Percentiles rank a stretch among this genome's conserved stretches.
Conservation (phyloP, 2,113 vertebrate species). For the Podiceps cristatus region DNA sequence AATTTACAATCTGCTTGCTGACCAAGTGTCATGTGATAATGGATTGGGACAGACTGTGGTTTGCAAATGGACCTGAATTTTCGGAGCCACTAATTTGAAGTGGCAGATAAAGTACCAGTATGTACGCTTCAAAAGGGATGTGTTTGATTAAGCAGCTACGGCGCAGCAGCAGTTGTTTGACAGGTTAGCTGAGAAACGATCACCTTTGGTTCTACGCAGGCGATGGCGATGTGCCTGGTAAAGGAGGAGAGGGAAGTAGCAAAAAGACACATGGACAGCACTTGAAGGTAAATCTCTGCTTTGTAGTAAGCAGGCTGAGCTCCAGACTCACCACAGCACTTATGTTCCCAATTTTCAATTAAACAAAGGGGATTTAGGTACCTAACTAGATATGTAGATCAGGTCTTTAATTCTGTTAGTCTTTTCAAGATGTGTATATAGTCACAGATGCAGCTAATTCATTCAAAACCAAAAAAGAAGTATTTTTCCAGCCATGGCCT, state of each 20-base stretch:
- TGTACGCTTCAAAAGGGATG: not conserved
- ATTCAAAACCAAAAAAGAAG: not conserved
- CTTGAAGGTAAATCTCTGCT: not conserved
- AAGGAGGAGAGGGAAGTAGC: not conserved
- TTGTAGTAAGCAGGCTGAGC: not conserved
- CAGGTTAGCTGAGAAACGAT: not conserved
- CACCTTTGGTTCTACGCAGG: not conserved
- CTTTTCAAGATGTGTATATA: not conserved
- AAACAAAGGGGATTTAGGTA: not conserved
- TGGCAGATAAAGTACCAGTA: conserved; percentile 2
- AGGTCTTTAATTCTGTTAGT: not conserved
- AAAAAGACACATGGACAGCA: not conserved
- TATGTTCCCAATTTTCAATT: not conserved
- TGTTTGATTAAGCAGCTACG: not conserved
- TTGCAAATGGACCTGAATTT: conserved; percentile 50
- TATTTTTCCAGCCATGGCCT: not conserved
- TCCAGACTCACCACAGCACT: not conserved
- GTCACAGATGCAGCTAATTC: not conserved
- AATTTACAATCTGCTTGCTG: conserved; percentile 72
- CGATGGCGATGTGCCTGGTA: fast-evolving
- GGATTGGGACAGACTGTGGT: conserved; percentile 39
- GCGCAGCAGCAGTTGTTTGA: not conserved
- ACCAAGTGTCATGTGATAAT: conserved; percentile 62
- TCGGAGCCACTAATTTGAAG: conserved; percentile 13
- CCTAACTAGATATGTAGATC: not conserved